Evolutionary conservation across 2,797 vertebrate species (phyloP), one percentile per base, ranked within the genome.

Genomic region (Sebastes ruberrimus): DNA sequence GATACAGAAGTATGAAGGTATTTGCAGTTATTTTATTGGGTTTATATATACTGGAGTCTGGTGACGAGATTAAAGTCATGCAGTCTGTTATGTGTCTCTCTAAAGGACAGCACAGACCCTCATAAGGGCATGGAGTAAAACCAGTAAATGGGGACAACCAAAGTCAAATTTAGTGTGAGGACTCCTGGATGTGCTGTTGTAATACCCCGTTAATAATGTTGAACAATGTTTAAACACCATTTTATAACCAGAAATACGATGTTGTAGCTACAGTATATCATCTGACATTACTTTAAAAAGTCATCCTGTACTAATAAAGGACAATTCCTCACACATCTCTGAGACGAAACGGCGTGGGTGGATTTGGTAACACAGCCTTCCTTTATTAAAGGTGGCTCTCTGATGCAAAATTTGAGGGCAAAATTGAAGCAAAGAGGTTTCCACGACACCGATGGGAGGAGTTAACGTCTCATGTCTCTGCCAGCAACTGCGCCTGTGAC

Each of bases 151-250:
- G 3, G 22, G n/a, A 14, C 49, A 27, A 16, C 13, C 20, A 68
- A 70, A 56, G 63, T 74, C 14, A 75, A 11, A 53, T 55, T 13
- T 28, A 57, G 8, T 49, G 20, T 59, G 10, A 28, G 9, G 49
- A 49, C 10, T 76, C 28, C 7, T 72, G 11, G 11, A 38, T 0
- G 16, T 64, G 52, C 64, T 78, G 61, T 42, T 38, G 42, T 68
- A 33, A 49, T 55, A 23, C 59, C 11, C 14, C n/a, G 35, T 64
- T 63, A 42, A 35, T 69, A 61, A 65, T 60, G 10, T 20, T 49
- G 30, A 71, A 49, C 28, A 73, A 49, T 66, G 42, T 65, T 79
- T 74, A 49, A 80, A 81, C n/a, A 63, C 13, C 60, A 62, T 53
- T 49, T 22, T 27, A 62, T 42, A 32, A 42, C 10, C 74, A 53